A percentile compares a stretch with the other conserved stretches of the same genome.
Evolutionary conservation across 2,888 invertebrate genomes (phyloP).

Genomic region (Pristionchus maxplancki): DNA sequence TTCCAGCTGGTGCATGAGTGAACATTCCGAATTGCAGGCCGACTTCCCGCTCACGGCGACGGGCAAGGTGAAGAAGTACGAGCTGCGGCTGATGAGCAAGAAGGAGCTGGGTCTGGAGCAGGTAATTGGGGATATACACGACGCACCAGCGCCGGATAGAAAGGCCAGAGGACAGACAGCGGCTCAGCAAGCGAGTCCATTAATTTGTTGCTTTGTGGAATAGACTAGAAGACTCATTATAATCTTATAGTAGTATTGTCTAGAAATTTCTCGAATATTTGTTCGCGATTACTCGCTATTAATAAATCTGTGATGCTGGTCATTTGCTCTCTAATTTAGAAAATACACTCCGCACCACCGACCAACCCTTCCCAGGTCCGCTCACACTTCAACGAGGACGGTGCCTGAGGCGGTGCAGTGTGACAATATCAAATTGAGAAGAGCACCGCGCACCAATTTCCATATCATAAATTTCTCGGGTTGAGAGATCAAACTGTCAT

Average conservation of each 20-base stretch:
- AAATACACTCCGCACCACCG: neutral
- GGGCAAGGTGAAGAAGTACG: constrained; percentile 50
- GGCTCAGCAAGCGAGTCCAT: too few species aligned
- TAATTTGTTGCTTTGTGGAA: too few species aligned
- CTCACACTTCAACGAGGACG: constrained; percentile 36
- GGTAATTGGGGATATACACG: neutral
- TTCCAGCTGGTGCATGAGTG: neutral
- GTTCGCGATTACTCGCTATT: too few species aligned
- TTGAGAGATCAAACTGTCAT: neutral
- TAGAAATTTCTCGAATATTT: too few species aligned
- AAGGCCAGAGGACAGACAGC: neutral
- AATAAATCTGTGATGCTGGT: too few species aligned
- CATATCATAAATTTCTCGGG: constrained; percentile 14
- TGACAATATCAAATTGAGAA: neutral
- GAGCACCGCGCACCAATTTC: neutral
- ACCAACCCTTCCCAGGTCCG: neutral
- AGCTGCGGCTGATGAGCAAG: constrained; percentile 41
- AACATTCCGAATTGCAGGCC: neutral
- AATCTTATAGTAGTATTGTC: too few species aligned
- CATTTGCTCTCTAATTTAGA: neutral
- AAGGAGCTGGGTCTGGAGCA: constrained; percentile 50
- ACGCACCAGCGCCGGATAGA: neutral
- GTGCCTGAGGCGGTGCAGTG: neutral
- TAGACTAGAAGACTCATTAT: too few species aligned
- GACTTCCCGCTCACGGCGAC: constrained; percentile 45